These are phyloP conservation scores for Rhorus exstirpatorius DNA, from an alignment of 2,888 invertebrate species.

Conservation along the genomic window DNA sequence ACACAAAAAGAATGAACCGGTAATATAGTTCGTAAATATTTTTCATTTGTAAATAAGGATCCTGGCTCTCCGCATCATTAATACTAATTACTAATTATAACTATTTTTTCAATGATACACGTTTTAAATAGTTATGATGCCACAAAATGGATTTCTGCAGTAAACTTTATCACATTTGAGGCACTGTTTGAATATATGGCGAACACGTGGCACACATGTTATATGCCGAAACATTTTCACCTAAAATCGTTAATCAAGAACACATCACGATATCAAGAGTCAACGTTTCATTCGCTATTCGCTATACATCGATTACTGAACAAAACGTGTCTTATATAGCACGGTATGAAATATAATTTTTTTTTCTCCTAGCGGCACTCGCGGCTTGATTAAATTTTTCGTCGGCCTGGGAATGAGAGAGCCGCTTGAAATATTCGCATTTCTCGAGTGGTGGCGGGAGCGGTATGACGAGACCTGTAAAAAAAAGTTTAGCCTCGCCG, in stretches of 20 bases:
- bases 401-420: constrained; percentile 33
- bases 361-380: constrained; percentile 47
- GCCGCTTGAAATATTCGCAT: constrained; percentile 57
- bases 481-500: constrained; percentile 39
- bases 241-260: not conserved
- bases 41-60: no score
- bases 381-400: constrained; percentile 65
- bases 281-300: not conserved
- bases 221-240: no score
- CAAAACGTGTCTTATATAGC: constrained; percentile 12
- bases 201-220: no score
- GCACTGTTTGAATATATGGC: no score
- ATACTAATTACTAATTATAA: no score
- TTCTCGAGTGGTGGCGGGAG: constrained; percentile 27
- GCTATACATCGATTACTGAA: constrained; percentile 12
- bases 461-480: constrained; percentile 15
- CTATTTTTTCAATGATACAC: no score
- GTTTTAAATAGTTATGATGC: no score
- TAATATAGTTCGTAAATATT: no score
- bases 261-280: not conserved
- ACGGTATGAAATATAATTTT: constrained; percentile 43
- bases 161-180: no score
- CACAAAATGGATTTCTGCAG: no score
- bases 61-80: no score
- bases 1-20: no score